These are phyloP conservation scores for Machimus atricapillus DNA, from an alignment of 2,888 invertebrate species.

Conservation along the genomic window DNA sequence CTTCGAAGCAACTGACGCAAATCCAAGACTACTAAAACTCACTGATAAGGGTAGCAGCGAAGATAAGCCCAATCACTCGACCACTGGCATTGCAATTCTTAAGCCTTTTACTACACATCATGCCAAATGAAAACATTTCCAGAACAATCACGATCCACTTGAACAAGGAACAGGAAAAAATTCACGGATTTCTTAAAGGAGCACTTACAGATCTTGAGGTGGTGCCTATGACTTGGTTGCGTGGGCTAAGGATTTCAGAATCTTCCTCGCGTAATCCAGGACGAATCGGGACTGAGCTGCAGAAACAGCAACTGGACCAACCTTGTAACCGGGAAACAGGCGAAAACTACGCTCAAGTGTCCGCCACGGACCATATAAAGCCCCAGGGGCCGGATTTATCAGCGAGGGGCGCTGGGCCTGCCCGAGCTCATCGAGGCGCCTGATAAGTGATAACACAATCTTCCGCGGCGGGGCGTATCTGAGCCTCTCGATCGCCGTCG, in stretches of 20 bases:
- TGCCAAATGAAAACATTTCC: conserved; percentile 8
- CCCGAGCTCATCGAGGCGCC: not conserved
- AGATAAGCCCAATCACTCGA: not conserved
- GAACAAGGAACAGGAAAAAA: not conserved
- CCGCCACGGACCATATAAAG: not conserved
- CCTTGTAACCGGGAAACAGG: not conserved
- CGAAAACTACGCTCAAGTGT: not conserved
- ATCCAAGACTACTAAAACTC: not conserved
- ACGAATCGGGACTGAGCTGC: not conserved
- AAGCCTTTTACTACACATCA: not conserved
- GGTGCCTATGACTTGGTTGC: not conserved
- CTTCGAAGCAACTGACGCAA: not conserved
- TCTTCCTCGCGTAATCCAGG: not conserved
- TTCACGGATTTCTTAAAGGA: conserved; percentile 5
- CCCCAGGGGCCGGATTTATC: not conserved
- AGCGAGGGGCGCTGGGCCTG: not conserved
- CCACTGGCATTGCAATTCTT: not conserved
- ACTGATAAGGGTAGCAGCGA: not conserved
- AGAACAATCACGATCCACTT: conserved; percentile 32
- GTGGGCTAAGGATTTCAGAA: not conserved
- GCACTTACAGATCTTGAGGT: conserved; percentile 7
- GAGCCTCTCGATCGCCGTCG: not conserved
- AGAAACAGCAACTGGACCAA: not conserved
- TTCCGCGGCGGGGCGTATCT: not conserved
- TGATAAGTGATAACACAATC: conserved; percentile 1